Base-by-base conservation (phyloP, 2,113 vertebrate genomes). In the Rutilus rutilus region DNA sequence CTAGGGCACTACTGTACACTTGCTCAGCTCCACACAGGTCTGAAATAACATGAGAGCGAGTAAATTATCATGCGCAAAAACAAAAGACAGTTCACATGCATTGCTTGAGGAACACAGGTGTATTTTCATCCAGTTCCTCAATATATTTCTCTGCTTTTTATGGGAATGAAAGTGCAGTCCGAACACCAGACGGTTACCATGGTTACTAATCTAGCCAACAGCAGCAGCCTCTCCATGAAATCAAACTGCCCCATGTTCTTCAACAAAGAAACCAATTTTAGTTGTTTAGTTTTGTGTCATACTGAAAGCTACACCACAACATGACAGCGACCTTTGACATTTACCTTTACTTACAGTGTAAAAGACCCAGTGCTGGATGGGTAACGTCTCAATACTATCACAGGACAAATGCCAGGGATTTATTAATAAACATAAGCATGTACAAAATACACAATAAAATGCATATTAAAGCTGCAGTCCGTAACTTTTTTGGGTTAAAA, bases 201-300 rank as follows among this genome's bases (percentile, higher is more conserved):
- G 89, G 91, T 84, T 91, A 94, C 92, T 91, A 91, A 93, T 87
- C 81, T 57, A 87, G 89, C 83, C 82, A 80, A 67, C 39, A 85
- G 78, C 82, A 45, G 76, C 81, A 87, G 85, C 27, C 67, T 82
- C 57, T 71, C 52, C 45, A 25, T 57, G 52, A 25, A 76, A 76
- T 73, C 60, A 82, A 50, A 77, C 59, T 21, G 59, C 50, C 57
- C 80, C 7, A 8, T 79, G 42, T 57, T 52, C 65, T 62, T 67
- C 45, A 84, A 75, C 54, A 47, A 27, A 30, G 11, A 75, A 25
- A 4, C 0, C 14, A 65, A 65, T n/a, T n/a, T n/a, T n/a, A n/a
- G n/a, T n/a, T 30, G 64, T 42, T 71, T 42, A 21, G 15, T 17
- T 15, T 30, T 7, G 17, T 42, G 42, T 47, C 39, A 30, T 52